Evolutionary conservation across 2,113 vertebrate genomes (phyloP), one percentile per base, ranked within the genome.

Genomic region (Nerophis ophidion): DNA sequence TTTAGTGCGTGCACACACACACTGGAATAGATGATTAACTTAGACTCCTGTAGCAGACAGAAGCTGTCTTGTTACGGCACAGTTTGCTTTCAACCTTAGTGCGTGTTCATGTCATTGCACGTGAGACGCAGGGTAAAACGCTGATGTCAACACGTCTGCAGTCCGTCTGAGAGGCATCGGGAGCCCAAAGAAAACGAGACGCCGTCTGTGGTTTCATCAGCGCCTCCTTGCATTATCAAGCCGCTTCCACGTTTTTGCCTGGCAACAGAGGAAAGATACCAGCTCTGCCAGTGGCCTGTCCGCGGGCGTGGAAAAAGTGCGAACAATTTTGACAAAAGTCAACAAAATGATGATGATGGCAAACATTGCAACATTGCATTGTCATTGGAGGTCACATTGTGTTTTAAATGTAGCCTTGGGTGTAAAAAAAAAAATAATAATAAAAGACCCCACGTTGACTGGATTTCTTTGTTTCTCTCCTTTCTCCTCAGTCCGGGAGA

Each of bases 251-350:
- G 9, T 64, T 82, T 81, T 74, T 79, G 70, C 77, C 77, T 68
- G 57, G 73, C 74, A 84, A 82, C 81, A 83, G 69, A 9, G 64
- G 49, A 56, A 54, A 17, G 14, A 10, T 19, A 47, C 57, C 40
- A 38, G 13, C 8, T 2, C 65, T 62, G 72, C 67, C 44, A 5
- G 57, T 8, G 10, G 65, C 65, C 8, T 65, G 60, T 59, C 57
- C 69, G 69, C 44, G 19, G 48, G 54, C 38, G 8, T 9, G 45
- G 44, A 15, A 26, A 16, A 45, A 53, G 15, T 48, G 58, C n/a
- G 6, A 33, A 57, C 38, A 55, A 38, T 14, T 10, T 14, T 6
- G 46, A 17, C 12, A 12, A 60, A 1, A 10, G 57, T 10, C 26
- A 16, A 60, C 53, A 11, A 46, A 11, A 13, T 8, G 17, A 58